Evolutionary conservation across 1,140 invertebrate genomes (phyloP).

Genomic region (Anthonomus grandis): DNA sequence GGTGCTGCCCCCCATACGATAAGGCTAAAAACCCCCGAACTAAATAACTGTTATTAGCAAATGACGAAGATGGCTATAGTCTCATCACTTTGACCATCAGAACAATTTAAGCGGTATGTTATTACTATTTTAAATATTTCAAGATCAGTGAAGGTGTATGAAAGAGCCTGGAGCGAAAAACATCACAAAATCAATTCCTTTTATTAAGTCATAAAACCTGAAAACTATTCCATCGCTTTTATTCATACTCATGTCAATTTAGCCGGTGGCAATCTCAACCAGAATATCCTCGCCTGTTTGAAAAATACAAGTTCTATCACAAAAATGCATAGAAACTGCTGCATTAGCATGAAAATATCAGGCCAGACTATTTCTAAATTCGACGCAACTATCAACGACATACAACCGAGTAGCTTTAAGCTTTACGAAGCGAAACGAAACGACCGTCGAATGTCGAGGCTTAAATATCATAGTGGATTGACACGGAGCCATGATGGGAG

Average conservation of each 20-base stretch:
- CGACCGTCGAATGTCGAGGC: constrained; percentile 23
- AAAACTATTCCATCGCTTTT: constrained; percentile 3
- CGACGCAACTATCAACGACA: constrained; percentile 18
- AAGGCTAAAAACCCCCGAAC: constrained; percentile 18
- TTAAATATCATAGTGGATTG: constrained; percentile 23
- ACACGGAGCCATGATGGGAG: constrained; percentile 43
- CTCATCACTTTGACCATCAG: background rate
- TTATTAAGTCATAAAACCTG: constrained; percentile 11
- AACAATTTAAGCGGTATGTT: background rate
- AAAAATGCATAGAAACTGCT: constrained; percentile 27
- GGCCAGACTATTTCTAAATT: constrained; percentile 18
- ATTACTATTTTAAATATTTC: background rate
- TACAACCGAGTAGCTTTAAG: constrained; percentile 10
- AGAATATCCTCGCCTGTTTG: constrained; percentile 5
- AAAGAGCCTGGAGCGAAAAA: background rate
- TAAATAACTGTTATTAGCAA: constrained; percentile 9
- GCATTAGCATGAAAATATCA: constrained; percentile 26
- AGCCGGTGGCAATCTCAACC: constrained; percentile 7
- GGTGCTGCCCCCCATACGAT: constrained; percentile 19
- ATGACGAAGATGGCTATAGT: constrained; percentile 8
- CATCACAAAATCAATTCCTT: background rate
- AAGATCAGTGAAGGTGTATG: background rate
- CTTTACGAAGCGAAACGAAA: constrained; percentile 13
- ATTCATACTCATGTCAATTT: constrained; percentile 15
- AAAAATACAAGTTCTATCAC: constrained; percentile 13